These are phyloP conservation scores for Volucella zonaria DNA, from an alignment of 2,888 invertebrate genomes.

Conservation along the genomic window DNA sequence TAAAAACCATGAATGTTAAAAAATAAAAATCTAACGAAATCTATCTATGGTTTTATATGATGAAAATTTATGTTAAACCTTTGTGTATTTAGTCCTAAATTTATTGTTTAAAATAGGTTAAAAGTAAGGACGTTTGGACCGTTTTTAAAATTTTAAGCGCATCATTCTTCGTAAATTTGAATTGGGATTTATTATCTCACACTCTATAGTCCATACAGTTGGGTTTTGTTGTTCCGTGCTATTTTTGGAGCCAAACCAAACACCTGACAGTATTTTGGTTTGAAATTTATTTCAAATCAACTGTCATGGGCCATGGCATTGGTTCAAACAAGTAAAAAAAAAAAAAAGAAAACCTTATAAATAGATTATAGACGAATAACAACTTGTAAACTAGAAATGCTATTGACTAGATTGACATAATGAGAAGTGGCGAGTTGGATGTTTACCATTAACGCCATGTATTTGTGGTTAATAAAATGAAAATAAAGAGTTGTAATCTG, in stretches of 20 bases:
- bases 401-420: neutral
- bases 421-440: neutral
- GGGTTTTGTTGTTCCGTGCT: constrained; percentile 12
- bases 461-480: neutral
- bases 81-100: too few relatives aligned
- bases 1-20: neutral
- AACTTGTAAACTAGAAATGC: neutral
- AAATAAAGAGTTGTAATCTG: too few relatives aligned
- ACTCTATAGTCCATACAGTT: neutral
- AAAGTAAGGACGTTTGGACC: neutral
- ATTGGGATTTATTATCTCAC: constrained; percentile 6
- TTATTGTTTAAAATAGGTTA: too few relatives aligned
- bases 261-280: constrained; percentile 44
- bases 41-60: neutral
- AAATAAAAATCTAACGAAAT: neutral
- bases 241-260: constrained; percentile 33
- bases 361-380: constrained; percentile 19
- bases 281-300: constrained; percentile 20
- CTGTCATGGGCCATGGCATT: constrained; percentile 41
- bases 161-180: neutral
- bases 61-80: too few relatives aligned
- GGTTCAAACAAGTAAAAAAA: constrained; percentile 28
- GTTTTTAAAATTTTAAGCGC: neutral
- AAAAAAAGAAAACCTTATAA: constrained; percentile 16
- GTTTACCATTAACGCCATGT: constrained; percentile 11